A percentile compares a stretch with the other conserved stretches of the same genome.
These are phyloP conservation scores for Salvelinus fontinalis DNA, from an alignment of 2,113 vertebrate species.

Conservation along the genomic window DNA sequence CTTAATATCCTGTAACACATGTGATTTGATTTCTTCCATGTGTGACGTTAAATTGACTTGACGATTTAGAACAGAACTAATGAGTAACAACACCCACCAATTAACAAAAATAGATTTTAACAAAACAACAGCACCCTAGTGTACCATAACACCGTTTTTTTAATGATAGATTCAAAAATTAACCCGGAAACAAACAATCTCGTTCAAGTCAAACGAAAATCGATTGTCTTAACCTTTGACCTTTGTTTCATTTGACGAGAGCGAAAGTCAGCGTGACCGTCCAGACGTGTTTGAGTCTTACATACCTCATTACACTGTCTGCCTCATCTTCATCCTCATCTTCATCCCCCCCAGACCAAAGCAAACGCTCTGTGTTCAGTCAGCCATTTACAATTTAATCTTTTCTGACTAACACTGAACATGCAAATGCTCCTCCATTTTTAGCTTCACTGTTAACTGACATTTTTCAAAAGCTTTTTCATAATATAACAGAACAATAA, in stretches of 20 bases:
- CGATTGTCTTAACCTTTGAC: background rate
- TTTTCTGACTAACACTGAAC: too few species aligned
- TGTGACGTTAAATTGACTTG: background rate
- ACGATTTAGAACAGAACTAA: background rate
- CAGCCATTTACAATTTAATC: too few species aligned
- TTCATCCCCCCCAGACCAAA: background rate
- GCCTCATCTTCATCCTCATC: conserved; percentile 15
- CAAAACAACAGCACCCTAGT: background rate
- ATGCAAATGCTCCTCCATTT: background rate
- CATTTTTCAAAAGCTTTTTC: background rate
- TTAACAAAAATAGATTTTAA: background rate
- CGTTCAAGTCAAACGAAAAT: background rate
- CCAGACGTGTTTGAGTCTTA: conserved; percentile 16
- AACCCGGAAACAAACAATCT: background rate
- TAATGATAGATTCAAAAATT: background rate
- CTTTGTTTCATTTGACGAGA: conserved; percentile 10
- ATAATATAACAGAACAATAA: too few species aligned
- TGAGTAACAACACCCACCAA: background rate
- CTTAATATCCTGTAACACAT: background rate
- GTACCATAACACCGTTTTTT: background rate
- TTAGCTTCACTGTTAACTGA: background rate
- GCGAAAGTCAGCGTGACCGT: conserved; percentile 41
- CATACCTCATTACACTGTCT: conserved; percentile 6
- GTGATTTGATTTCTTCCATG: too few species aligned
- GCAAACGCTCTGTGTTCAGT: background rate